Evolutionary conservation across 2,113 vertebrate genomes (phyloP).

Genomic region (Otolemur garnettii): DNA sequence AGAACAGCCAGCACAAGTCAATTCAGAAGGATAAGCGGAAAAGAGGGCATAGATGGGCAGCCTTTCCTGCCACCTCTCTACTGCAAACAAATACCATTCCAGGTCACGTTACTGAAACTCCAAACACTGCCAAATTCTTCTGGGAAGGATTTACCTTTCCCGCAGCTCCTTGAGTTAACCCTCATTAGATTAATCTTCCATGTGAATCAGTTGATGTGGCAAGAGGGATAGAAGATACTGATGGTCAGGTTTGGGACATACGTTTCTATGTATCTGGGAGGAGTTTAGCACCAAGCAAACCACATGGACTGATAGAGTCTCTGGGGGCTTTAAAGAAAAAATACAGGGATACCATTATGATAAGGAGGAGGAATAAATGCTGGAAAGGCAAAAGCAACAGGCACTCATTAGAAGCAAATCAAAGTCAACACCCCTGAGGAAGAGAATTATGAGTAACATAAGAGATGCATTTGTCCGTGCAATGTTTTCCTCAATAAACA

Average conservation of each 20-base stretch:
- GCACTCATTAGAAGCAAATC: background rate
- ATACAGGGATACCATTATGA: background rate
- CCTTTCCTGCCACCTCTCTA: background rate
- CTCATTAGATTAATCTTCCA: background rate
- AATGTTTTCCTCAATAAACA: background rate
- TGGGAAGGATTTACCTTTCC: background rate
- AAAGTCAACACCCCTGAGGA: background rate
- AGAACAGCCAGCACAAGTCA: rapidly evolving
- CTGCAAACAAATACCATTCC: background rate
- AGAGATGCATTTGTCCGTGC: background rate
- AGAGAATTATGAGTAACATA: background rate
- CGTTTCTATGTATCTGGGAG: background rate
- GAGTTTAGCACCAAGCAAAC: background rate
- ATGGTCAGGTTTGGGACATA: background rate
- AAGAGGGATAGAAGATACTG: background rate
- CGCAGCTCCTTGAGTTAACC: background rate
- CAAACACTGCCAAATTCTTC: background rate
- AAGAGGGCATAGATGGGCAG: background rate
- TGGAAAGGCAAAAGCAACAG: background rate
- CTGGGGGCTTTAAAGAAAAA: background rate
- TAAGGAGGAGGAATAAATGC: background rate
- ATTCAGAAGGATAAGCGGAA: background rate
- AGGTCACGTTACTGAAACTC: background rate
- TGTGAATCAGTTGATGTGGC: too few relatives aligned
- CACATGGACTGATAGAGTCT: background rate